These are phyloP conservation scores for Acanthopagrus latus DNA, from an alignment of 2,797 vertebrate species.

Conservation along the genomic window DNA sequence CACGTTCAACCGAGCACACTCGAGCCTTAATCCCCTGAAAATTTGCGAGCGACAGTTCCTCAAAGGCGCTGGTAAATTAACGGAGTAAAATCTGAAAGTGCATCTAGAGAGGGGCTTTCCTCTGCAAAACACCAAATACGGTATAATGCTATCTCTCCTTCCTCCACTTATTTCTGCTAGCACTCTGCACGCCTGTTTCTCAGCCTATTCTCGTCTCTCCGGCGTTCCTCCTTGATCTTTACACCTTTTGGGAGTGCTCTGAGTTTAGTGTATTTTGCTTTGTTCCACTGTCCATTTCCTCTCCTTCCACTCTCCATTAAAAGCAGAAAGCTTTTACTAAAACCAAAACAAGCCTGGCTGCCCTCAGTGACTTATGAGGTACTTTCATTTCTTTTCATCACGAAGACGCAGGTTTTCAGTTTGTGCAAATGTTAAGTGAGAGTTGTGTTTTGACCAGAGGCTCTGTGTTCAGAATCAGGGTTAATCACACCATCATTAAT, in stretches of 20 bases:
- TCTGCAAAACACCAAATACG: slow-evolving; percentile 4
- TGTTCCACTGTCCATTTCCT: slow-evolving; percentile 1
- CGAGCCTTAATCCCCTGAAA: slow-evolving; percentile 33
- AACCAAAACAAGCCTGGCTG: not conserved
- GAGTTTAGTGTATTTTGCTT: not conserved
- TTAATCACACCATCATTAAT: slow-evolving; percentile 22
- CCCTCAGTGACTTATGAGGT: not conserved
- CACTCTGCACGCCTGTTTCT: not conserved
- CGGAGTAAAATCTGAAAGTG: slow-evolving; percentile 10
- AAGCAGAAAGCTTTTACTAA: not conserved
- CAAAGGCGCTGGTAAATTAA: slow-evolving; percentile 2
- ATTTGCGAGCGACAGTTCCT: slow-evolving; percentile 17
- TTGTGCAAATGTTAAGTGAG: not conserved
- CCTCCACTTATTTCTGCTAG: not conserved
- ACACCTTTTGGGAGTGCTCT: slow-evolving; percentile 3
- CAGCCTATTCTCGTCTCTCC: not conserved
- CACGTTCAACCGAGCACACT: slow-evolving; percentile 34
- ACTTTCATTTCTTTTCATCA: not conserved
- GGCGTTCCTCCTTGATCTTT: not conserved
- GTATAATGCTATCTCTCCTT: not conserved
- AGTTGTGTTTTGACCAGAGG: not conserved
- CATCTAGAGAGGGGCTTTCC: not conserved
- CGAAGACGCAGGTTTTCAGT: not conserved
- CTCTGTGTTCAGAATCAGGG: not conserved
- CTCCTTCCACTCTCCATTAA: slow-evolving; percentile 1